Conservation (phyloP, 2,113 vertebrate genomes). For the Stictonetta naevosa region DNA sequence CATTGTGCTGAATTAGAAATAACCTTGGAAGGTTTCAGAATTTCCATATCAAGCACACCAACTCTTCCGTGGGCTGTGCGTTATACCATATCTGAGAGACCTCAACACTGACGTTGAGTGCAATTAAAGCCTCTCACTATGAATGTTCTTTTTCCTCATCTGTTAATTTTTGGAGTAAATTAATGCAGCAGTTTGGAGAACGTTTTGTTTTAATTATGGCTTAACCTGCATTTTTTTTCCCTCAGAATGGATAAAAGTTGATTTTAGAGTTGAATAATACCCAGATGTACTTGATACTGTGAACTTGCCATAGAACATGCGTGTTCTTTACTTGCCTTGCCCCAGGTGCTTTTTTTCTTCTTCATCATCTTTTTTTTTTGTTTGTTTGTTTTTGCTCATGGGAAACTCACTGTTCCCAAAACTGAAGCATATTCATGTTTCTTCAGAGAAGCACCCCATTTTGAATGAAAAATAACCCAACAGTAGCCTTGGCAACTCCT, state of each 20-base stretch:
- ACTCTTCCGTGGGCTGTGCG: not conserved
- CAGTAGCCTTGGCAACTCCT: not conserved
- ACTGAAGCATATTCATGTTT: not conserved
- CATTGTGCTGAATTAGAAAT: not conserved
- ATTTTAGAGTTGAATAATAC: not conserved
- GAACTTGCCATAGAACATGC: not conserved
- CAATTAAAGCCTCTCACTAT: not conserved
- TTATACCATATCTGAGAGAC: not conserved
- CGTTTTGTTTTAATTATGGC: fast-evolving
- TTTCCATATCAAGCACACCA: not conserved
- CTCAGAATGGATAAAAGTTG: not conserved
- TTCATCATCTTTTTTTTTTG: not conserved
- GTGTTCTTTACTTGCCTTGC: not conserved
- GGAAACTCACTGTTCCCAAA: not conserved
- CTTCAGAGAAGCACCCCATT: not conserved
- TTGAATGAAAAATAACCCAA: not conserved
- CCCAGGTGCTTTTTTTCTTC: not conserved
- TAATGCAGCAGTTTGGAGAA: not conserved
- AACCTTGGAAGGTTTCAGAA: not conserved
- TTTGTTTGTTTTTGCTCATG: not conserved
- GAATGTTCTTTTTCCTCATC: not conserved
- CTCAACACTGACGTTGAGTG: not conserved
- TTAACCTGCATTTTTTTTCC: not conserved
- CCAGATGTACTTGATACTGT: not conserved
- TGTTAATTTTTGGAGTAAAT: not conserved